Conservation (phyloP, 1,140 invertebrate species). For the Sinonovacula constricta region DNA sequence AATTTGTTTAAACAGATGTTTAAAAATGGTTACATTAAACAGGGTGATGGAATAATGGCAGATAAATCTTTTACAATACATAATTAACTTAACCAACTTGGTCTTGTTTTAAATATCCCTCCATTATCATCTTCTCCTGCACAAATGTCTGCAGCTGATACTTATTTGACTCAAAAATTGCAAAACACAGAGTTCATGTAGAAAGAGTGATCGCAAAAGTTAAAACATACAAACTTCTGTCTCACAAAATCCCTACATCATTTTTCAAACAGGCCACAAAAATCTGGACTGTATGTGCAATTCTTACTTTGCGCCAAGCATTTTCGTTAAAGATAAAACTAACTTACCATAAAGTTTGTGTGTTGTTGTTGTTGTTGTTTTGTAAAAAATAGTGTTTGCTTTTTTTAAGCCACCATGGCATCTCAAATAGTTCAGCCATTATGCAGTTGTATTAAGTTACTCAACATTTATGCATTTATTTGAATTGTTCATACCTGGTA, state of each 20-base stretch:
- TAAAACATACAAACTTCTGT: conserved; percentile 54
- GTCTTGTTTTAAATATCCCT: conserved; percentile 50
- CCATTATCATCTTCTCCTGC: conserved; percentile 40
- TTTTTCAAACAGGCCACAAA: conserved; percentile 53
- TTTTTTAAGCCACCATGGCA: too few species aligned
- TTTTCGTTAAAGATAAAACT: too few species aligned
- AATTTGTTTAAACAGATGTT: conserved; percentile 1
- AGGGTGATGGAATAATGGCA: conserved; percentile 56
- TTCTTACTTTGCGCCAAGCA: conserved; percentile 51
- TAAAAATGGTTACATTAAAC: conserved; percentile 26
- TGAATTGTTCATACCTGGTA: too few species aligned
- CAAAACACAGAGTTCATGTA: conserved; percentile 54
- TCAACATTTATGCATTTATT: too few species aligned
- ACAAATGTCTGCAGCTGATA: too few species aligned
- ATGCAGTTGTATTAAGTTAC: too few species aligned
- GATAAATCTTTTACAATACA: conserved; percentile 58
- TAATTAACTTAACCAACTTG: conserved; percentile 45
- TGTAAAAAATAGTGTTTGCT: too few species aligned
- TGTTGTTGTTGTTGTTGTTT: too few species aligned
- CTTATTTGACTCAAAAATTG: conserved; percentile 49
- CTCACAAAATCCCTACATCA: too few species aligned
- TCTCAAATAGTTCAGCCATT: too few species aligned
- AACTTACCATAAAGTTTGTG: too few species aligned
- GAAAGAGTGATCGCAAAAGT: conserved; percentile 55
- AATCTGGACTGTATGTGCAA: conserved; percentile 54